These are phyloP conservation scores for Sebastes jordani DNA, from an alignment of 2,797 vertebrate genomes.

Conservation along the genomic window DNA sequence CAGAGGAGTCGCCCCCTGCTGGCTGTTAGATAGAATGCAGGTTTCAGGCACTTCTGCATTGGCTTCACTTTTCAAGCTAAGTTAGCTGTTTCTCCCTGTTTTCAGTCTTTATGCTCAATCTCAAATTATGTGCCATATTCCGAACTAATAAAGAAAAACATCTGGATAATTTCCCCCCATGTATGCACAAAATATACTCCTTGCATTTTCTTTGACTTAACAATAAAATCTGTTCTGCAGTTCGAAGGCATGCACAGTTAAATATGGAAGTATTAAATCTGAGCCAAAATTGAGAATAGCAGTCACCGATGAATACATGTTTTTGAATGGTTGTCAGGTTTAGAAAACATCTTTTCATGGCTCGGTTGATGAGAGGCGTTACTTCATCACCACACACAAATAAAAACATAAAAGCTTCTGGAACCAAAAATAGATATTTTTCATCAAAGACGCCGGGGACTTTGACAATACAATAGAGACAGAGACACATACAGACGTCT, in stretches of 20 bases:
- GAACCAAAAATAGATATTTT: slow-evolving; percentile 11
- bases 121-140: not conserved
- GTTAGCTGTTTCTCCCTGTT: not conserved
- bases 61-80: not conserved
- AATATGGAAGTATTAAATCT: slow-evolving; percentile 21
- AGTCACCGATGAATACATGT: slow-evolving; percentile 14
- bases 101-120: not conserved
- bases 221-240: not conserved
- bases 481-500: slow-evolving; percentile 19
- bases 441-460: not conserved
- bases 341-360: slow-evolving; percentile 36
- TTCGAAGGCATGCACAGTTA: slow-evolving; percentile 2
- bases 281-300: not conserved
- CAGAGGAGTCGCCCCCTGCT: too few relatives aligned
- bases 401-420: slow-evolving; percentile 13
- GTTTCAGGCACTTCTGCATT: too few relatives aligned
- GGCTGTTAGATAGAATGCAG: too few relatives aligned
- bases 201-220: not conserved
- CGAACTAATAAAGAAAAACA: not conserved
- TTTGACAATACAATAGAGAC: slow-evolving; percentile 22
- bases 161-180: not conserved
- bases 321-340: slow-evolving; percentile 41
- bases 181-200: not conserved
- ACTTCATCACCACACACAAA: slow-evolving; percentile 15
- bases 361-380: not conserved